Evolutionary conservation across 2,888 invertebrate species (phyloP), one percentile per base, ranked within the genome.

Genomic region (Caenorhabditis auriculariae): DNA sequence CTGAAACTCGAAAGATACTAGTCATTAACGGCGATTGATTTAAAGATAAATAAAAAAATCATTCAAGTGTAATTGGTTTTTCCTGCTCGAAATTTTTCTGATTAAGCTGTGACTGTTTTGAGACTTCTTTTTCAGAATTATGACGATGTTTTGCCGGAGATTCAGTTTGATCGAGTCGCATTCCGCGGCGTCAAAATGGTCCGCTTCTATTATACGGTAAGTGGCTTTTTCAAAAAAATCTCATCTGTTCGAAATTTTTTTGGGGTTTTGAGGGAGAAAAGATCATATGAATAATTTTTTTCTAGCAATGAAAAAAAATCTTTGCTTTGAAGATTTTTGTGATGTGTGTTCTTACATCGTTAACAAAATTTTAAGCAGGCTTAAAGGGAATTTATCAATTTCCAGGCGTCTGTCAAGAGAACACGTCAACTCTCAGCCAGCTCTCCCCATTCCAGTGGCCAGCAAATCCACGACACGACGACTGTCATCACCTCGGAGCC

Each of bases 111-210:
- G n/a, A n/a, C n/a, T n/a, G n/a, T n/a, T n/a, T n/a, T n/a, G n/a
- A n/a, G n/a, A n/a, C n/a, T n/a, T n/a, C n/a, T n/a, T n/a, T 57
- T 66, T 35, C 51, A 72, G 72, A 60, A 67, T 49, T 73, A 74
- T n/a, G 78, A 78, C 42, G 72, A 76, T 29, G 66, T 67, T 24
- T 32, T 74, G 35, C 79, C 77, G n/a, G 75, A 76, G 50, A 71
- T 79, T 28, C 67, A 72, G 45, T 79, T 79, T 50, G 77, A 78
- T 27, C 58, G 76, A 4, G 75, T 75, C 32, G 74, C 75, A 7
- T 78, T 78, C 49, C 61, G 56, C 23, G 74, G 69, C 21, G 76
- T 76, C 7, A 66, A 67, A 28, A 43, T 56, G 24, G 63, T 74
- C 23, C 60, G 68, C 15, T 52, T 74, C 48, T 74, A 60, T 41